Evolutionary conservation across 1,140 invertebrate species (phyloP), one percentile per base, ranked within the genome.

Genomic region (Meloidogyne chitwoodi): DNA sequence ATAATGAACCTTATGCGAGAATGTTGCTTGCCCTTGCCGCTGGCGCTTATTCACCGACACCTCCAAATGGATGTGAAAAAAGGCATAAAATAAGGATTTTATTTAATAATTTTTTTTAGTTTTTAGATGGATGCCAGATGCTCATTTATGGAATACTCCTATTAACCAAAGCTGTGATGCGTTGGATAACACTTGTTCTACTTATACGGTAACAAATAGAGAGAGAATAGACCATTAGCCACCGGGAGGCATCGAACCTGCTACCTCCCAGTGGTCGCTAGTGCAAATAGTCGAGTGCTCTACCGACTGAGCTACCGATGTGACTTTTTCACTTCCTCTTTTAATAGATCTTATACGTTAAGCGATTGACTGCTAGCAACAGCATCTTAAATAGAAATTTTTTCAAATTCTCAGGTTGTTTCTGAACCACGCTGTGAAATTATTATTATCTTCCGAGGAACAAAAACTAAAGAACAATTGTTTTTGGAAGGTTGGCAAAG

Each of bases 391-490:
- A n/a, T n/a, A n/a, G n/a, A n/a, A 38, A 68, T 31, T 69, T 68
- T 34, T 22, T 16, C 71, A 74, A 38, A 19, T 44, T 24, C 79
- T 76, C 34, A 62, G n/a, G 48, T 77, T 27, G 74, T 83, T 0
- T 77, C 79, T 38, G 79, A 83, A 5, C 62, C 44, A 14, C 38
- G 56, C 38, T 77, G 48, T 3, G 64, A 83, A 56, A 29, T 82
- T 27, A 69, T 81, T 22, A 69, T 82, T 64, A 82, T 83, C n/a
- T 82, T 81, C 34, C 81, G 81, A 3, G 81, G 81, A n/a, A 82
- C 81, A 26, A 82, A 83, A 69, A 48, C 78, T 16, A 83, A 83
- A 22, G 63, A 75, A 22, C 81, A 82, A 69, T 69, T 82, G 10
- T 79, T 82, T 26, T 16, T 73, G 24, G 81, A 82, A 71, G 73